phyloP scores from a whole-genome alignment of 2,888 invertebrate genomes.

The Callosobruchus maculatus region DNA sequence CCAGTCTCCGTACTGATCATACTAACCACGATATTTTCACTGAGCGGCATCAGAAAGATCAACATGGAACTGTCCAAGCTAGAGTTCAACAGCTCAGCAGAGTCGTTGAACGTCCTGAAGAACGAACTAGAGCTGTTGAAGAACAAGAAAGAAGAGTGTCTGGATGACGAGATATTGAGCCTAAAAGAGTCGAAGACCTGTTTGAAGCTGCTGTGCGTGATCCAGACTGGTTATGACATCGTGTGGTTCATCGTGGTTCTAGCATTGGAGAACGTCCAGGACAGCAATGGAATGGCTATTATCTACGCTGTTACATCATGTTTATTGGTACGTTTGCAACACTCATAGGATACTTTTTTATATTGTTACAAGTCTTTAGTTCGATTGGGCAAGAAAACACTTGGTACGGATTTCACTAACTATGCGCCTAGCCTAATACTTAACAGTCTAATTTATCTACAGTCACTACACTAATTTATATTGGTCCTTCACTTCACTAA shows the following conservation, averaged over 20 bases:
- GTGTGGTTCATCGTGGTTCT: slow-evolving; percentile 74
- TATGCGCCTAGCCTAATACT: no score
- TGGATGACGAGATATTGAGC: slow-evolving; percentile 39
- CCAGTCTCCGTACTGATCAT: slow-evolving; percentile 67
- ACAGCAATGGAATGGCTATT: slow-evolving; percentile 58
- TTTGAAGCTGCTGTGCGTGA: slow-evolving; percentile 60
- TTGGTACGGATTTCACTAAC: no score
- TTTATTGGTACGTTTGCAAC: slow-evolving; percentile 57
- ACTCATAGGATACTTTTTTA: no score
- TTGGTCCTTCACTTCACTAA: no score
- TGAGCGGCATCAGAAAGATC: slow-evolving; percentile 52
- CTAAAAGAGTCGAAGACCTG: slow-evolving; percentile 59
- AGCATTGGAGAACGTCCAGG: slow-evolving; percentile 64
- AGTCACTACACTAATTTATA: no score
- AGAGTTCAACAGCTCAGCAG: slow-evolving; percentile 44
- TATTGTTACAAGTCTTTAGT: no score
- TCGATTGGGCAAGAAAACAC: no score
- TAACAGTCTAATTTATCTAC: no score
- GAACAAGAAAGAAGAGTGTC: slow-evolving; percentile 32
- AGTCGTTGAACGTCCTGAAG: slow-evolving; percentile 42
- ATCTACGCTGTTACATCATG: slow-evolving; percentile 57
- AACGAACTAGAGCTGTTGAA: slow-evolving; percentile 39
- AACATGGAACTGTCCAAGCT: slow-evolving; percentile 46
- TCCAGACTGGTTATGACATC: slow-evolving; percentile 67
- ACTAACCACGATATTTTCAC: slow-evolving; percentile 59